Conservation (phyloP, 1,140 invertebrate genomes). For the Drosophila melanica region DNA sequence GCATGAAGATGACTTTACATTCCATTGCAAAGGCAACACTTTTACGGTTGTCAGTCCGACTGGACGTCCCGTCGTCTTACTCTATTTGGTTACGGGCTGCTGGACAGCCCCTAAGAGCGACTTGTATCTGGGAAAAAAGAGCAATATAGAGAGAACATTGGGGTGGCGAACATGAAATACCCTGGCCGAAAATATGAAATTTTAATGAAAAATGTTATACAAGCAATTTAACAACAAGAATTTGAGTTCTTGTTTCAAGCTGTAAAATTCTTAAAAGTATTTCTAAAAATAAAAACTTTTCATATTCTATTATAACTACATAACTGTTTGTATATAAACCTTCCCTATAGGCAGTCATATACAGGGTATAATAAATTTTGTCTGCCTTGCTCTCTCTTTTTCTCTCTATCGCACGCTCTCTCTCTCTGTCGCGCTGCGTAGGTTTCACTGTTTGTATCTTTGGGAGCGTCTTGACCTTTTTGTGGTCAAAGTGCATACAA, state of each 20-base stretch:
- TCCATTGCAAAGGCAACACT: constrained; percentile 71
- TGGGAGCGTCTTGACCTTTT: constrained; percentile 74
- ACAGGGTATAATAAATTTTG: constrained; percentile 31
- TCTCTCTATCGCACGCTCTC: neutral
- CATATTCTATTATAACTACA: no score
- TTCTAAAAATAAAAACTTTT: no score
- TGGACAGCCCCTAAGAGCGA: constrained; percentile 55
- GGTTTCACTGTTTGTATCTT: constrained; percentile 53
- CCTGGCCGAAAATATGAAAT: neutral
- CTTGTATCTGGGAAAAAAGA: constrained; percentile 57
- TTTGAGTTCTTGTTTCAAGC: no score
- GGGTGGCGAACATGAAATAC: constrained; percentile 23
- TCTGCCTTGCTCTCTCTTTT: constrained; percentile 8
- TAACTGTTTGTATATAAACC: no score
- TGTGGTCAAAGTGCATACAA: constrained; percentile 81
- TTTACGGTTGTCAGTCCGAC: constrained; percentile 70
- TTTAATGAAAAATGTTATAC: neutral
- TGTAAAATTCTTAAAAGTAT: no score
- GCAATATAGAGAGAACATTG: neutral
- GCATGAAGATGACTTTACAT: constrained; percentile 82
- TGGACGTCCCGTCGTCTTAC: constrained; percentile 19
- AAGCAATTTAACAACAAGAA: no score
- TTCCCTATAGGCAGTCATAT: neutral
- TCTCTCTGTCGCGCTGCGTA: neutral
- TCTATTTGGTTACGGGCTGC: constrained; percentile 72